Base-by-base conservation (phyloP, 2,113 vertebrate species). In the Chamaetylas fuelleborni region DNA sequence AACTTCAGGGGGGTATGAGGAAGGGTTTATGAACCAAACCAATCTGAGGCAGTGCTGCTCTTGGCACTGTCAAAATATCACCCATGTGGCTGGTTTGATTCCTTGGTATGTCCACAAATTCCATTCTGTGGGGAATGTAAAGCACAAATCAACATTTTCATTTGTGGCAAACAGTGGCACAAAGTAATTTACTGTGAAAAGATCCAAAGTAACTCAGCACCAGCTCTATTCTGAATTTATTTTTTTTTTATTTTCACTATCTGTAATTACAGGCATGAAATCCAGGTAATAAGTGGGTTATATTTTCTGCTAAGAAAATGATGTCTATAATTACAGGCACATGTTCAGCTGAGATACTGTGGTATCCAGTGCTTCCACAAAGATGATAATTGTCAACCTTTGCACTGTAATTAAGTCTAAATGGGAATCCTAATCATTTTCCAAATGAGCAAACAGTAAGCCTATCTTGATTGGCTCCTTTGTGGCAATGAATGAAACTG, bases 341-440 rank as follows among this genome's bases (percentile, higher is more conserved):
- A 93, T 97, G 95, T 95, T 96, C 95, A 83, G 18, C 94, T 70
- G 86, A 94, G 96, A 98, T 98, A 97, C 67, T 88, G 94, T 94
- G 95, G 95, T 95, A 96, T 95, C 85, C 87, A 84, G 81, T 79
- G 81, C 94, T 93, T 97, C 96, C 65, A 91, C 92, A 95, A 96
- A 97, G 97, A 97, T 97, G 92, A 91, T 97, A 97, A 98, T 96
- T 98, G 97, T 97, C 97, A 97, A 97, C 97, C 96, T 98, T 98
- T 98, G 97, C 97, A 96, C 97, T 97, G 94, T 97, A 97, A 98
- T 98, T 98, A 98, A 98, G 91, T 95, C 92, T 97, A 97, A 98
- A 97, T 97, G 92, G 96, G 95, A 98, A 97, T 90, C 94, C 93
- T 96, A 96, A 96, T 97, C 81, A 43, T 96, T 97, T 97, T 97